Evolutionary conservation across 1,140 invertebrate genomes (phyloP).

Genomic region (Anoplolepis gracilipes): DNA sequence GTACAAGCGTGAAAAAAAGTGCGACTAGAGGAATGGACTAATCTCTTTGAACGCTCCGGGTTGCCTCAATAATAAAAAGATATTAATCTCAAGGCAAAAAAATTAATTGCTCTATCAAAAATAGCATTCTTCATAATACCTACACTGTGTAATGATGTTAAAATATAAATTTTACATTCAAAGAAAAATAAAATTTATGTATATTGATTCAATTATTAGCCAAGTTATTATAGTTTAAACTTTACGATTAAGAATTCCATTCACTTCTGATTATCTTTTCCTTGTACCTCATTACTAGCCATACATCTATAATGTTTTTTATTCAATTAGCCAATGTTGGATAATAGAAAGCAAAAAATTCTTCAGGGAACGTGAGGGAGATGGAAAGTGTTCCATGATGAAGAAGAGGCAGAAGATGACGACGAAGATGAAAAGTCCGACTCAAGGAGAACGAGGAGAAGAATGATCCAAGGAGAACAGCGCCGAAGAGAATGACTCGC

Average conservation of each 20-base stretch:
- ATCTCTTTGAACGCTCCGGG: background rate
- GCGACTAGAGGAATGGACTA: background rate
- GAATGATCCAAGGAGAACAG: conserved; percentile 60
- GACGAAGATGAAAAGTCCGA: conserved; percentile 43
- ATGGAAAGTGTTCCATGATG: background rate
- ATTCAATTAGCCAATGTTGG: too few species aligned
- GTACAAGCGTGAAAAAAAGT: background rate
- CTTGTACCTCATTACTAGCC: too few species aligned
- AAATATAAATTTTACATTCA: background rate
- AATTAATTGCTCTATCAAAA: background rate
- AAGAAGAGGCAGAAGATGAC: conserved; percentile 29
- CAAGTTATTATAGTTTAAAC: background rate
- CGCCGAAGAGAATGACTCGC: conserved; percentile 58
- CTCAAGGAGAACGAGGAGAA: conserved; percentile 55
- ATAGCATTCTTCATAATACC: background rate
- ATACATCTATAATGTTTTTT: too few species aligned
- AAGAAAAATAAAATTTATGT: too few species aligned
- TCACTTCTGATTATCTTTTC: background rate
- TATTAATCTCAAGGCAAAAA: background rate
- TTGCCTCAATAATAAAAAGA: background rate
- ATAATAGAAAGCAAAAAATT: background rate
- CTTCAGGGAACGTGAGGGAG: background rate
- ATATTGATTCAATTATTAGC: background rate
- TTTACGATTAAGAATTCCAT: background rate
- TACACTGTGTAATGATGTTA: background rate